Evolutionary conservation across 2,888 invertebrate genomes (phyloP), one percentile per base, ranked within the genome.

Genomic region (Rhagophthalmus giganteus): DNA sequence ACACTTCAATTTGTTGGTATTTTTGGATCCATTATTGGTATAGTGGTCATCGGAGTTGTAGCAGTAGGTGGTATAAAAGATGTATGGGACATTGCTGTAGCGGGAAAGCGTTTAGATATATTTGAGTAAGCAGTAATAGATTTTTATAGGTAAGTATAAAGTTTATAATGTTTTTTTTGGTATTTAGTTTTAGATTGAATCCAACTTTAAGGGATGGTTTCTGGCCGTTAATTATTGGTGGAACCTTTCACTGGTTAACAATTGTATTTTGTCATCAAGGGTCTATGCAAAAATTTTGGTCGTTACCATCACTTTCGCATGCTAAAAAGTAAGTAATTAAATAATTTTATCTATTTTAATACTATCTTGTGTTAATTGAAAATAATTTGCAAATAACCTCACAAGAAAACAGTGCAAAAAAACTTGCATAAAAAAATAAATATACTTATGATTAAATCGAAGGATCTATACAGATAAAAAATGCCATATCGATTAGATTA

Each of bases 141-240:
- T 73, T 24, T 9, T 10, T 15, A 5, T 4, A 33, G 3, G 4
- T 31, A 31, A 31, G n/a, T 12, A 31, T 13, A 11, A 2, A 2
- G 31, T 8, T n/a, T 4, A 13, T 13, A 7, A 16, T 16, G 10
- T 33, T 15, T 16, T 12, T 5, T 13, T 14, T 5, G 24, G 5
- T 25, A 5, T 25, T 6, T 37, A 37, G 37, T 25, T 25, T 37
- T 13, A 37, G 37, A 9, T 12, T 24, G 2, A 26, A 80, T 70
- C 73, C 82, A 1, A 81, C 80, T 1, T 77, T 78, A 27, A 78
- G 83, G 57, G 80, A 81, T 2, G 81, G 82, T 0, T 82, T 84
- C 67, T 83, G 83, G 72, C 79, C 80, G 0, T 79, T 83, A 11
- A 75, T 79, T 0, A 49, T 83, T 39, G 84, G 84, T 2, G 60